A percentile compares a stretch with the other conserved stretches of the same genome.
These are phyloP conservation scores for Rhodeus uyekii DNA, from an alignment of 2,797 vertebrate species.

Conservation along the genomic window DNA sequence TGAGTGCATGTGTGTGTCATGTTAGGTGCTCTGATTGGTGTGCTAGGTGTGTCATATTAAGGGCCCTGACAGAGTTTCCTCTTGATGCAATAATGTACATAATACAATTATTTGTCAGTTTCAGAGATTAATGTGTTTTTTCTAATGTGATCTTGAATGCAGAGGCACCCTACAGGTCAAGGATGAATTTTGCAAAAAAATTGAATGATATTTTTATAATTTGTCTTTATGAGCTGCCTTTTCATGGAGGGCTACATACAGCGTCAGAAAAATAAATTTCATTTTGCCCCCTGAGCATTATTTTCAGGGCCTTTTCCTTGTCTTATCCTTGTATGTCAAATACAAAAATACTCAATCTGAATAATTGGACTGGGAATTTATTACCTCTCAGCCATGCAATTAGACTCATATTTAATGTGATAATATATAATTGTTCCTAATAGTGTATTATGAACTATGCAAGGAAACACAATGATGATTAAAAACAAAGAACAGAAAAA, in stretches of 20 bases:
- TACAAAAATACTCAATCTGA: not conserved
- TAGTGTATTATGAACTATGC: not conserved
- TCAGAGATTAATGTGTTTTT: not conserved
- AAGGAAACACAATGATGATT: not conserved
- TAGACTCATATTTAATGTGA: not conserved
- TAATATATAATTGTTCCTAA: conserved; percentile 1
- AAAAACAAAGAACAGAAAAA: not conserved
- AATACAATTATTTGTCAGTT: not conserved
- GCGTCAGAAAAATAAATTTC: no score
- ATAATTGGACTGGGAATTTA: not conserved
- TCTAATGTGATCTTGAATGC: not conserved
- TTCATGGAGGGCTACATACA: not conserved
- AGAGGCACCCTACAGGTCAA: no score
- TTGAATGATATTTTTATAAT: not conserved
- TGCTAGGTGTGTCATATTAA: no score
- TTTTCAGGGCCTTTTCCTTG: no score
- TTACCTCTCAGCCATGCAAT: not conserved
- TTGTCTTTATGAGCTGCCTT: not conserved
- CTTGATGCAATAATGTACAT: not conserved
- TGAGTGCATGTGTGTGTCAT: no score
- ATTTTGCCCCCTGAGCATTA: no score
- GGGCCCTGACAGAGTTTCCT: not conserved
- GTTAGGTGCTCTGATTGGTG: no score
- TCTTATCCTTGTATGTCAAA: conserved; percentile 1
- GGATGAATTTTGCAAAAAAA: not conserved